A percentile compares a stretch with the other conserved stretches of the same genome.
phyloP scores from a whole-genome alignment of 2,797 vertebrate genomes.

The Orientallactaga sibirica region DNA sequence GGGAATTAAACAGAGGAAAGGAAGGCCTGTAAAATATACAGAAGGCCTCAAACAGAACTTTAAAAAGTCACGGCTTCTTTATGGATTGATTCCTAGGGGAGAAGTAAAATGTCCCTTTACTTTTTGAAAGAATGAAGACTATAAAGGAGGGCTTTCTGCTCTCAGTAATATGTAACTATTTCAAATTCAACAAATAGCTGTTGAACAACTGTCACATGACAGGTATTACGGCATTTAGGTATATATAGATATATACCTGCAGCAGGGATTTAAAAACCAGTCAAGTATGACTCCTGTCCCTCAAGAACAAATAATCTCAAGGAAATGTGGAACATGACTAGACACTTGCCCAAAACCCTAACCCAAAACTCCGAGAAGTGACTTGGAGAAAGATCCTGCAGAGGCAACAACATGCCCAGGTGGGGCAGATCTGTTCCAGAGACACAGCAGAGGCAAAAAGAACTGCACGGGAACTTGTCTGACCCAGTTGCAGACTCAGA shows the following conservation, averaged over 20 bases:
- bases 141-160: not conserved
- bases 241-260: not conserved
- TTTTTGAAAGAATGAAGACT: conserved; percentile 3
- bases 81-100: not conserved
- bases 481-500: not conserved
- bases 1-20: not conserved
- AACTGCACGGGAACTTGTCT: not conserved
- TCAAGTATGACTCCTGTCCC: not conserved
- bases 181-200: conserved; percentile 21
- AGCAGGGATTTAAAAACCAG: not conserved
- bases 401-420: not conserved
- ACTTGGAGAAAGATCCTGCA: not conserved
- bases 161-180: not conserved
- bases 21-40: conserved; percentile 29
- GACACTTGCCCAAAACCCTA: not conserved
- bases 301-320: not conserved
- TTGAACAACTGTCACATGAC: not conserved
- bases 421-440: not conserved
- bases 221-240: not conserved
- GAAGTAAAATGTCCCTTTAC: not conserved
- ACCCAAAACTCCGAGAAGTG: not conserved
- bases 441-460: not conserved
- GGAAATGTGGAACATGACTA: not conserved
- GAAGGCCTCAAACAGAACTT: not conserved
- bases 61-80: not conserved